Evolutionary conservation across 2,797 vertebrate genomes (phyloP).

Genomic region (Chiroxiphia lanceolata): DNA sequence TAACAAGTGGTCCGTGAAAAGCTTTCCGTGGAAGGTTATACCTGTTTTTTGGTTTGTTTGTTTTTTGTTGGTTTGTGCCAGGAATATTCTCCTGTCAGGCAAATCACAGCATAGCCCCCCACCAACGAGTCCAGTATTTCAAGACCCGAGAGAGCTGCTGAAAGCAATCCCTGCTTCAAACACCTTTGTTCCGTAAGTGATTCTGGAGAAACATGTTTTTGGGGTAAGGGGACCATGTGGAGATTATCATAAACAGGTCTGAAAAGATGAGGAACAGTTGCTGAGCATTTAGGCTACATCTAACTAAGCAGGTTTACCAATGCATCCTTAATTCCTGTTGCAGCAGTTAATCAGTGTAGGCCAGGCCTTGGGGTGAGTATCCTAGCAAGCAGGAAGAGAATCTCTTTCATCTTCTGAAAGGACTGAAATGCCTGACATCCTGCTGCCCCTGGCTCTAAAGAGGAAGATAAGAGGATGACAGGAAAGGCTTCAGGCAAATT

Average conservation of each 20-base stretch:
- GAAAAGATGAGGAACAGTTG: background rate
- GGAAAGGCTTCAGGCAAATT: background rate
- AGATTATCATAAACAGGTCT: background rate
- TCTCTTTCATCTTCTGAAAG: background rate
- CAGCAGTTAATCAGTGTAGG: background rate
- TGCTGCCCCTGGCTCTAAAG: background rate
- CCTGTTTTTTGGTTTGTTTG: background rate
- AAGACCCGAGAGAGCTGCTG: conserved; percentile 38
- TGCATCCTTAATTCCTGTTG: background rate
- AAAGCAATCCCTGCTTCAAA: conserved; percentile 19
- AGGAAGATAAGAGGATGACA: background rate
- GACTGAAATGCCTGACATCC: background rate
- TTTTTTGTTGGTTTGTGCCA: background rate
- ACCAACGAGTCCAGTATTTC: conserved; percentile 27
- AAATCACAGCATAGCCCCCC: conserved; percentile 32
- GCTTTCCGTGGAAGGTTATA: background rate
- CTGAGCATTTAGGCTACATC: background rate
- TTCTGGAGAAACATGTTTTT: background rate
- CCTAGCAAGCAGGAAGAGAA: background rate
- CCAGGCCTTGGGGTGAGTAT: background rate
- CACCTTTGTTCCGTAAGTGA: conserved; percentile 54
- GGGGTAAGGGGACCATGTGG: background rate
- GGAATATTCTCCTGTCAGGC: conserved; percentile 16
- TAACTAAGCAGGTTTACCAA: background rate
- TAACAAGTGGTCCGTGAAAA: background rate